Evolutionary conservation across 2,888 invertebrate species (phyloP).

Genomic region (Drosophila pseudotakahashii): DNA sequence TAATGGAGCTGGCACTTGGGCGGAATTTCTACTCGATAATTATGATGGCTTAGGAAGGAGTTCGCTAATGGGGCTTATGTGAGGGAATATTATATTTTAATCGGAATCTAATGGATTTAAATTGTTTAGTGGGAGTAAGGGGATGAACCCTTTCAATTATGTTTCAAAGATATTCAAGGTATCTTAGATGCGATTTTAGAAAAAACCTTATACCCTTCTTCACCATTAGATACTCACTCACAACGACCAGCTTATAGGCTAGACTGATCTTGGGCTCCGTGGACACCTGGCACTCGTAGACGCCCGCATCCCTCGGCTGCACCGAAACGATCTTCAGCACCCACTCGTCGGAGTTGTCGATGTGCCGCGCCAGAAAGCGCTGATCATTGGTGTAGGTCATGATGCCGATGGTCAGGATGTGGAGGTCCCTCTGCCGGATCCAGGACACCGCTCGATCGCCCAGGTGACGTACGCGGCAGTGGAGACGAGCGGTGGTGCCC

Average conservation of each 20-base stretch:
- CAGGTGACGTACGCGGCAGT: slow-evolving; percentile 92
- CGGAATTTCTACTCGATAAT: not conserved
- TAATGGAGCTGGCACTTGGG: not conserved
- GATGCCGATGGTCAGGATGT: slow-evolving; percentile 90
- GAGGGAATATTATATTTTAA: too few relatives aligned
- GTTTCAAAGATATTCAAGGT: too few relatives aligned
- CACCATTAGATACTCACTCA: slow-evolving; percentile 86
- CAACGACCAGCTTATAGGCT: slow-evolving; percentile 89
- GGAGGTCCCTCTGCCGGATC: slow-evolving; percentile 93
- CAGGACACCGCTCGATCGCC: slow-evolving; percentile 93
- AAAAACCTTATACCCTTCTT: too few relatives aligned
- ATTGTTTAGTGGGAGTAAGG: not conserved
- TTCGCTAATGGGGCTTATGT: not conserved
- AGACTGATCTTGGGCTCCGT: slow-evolving; percentile 92
- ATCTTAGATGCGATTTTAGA: too few relatives aligned
- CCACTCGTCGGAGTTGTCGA: slow-evolving; percentile 90
- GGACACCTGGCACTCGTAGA: slow-evolving; percentile 91
- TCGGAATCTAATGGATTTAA: not conserved
- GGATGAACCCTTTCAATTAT: too few relatives aligned
- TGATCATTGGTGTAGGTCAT: slow-evolving; percentile 91
- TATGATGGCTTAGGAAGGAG: not conserved
- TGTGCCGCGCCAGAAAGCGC: slow-evolving; percentile 89
- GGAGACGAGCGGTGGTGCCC: slow-evolving; percentile 93
- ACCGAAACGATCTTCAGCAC: slow-evolving; percentile 89
- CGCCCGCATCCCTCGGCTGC: slow-evolving; percentile 88